Base-by-base conservation (phyloP, 2,797 vertebrate genomes). In the Sebastes kiyomatsui region DNA sequence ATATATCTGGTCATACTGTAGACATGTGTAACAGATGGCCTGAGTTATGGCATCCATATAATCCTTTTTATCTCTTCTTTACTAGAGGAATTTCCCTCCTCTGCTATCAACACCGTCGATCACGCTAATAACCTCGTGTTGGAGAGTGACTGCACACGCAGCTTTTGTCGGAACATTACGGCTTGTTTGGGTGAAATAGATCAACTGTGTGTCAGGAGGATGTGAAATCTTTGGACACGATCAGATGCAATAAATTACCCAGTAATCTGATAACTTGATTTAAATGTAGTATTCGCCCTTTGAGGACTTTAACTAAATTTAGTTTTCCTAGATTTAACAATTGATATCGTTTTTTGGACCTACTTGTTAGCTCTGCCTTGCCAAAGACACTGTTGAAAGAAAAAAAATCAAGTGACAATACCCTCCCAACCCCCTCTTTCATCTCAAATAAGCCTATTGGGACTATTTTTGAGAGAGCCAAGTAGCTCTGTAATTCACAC, bases 391-490 rank as follows among this genome's bases (percentile, higher is more conserved):
- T 66, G 75, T 84, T 81, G 69, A 83, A 87, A 89, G 69, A 65
- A 74, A 67, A 70, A 79, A 70, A 81, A 74, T 69, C 82, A 81
- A 82, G 77, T 75, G 81, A 73, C 85, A 83, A 82, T 76, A 80
- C 33, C 64, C 62, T 74, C 65, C 74, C 80, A 89, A 69, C 71
- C 77, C 72, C 49, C 46, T 83, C 79, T 87, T 85, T 88, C 79
- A 90, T 87, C 81, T 86, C 78, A 71, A 90, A 88, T 80, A 89
- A 90, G 85, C 78, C 84, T 72, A 72, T 69, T 86, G 90, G 84
- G 87, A 88, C 74, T 75, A 80, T 82, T 87, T 52, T 88, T 78
- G 74, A 86, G 79, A 73, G 79, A 83, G 88, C 82, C 84, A 89
- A 88, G 86, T 72, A 52, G 80, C 83, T 86, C 77, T 88, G 85